Evolutionary conservation across 30 jellyfish, hydroid and myxozoan species (phyloP).

Genomic region (Turritopsis dohrnii): DNA sequence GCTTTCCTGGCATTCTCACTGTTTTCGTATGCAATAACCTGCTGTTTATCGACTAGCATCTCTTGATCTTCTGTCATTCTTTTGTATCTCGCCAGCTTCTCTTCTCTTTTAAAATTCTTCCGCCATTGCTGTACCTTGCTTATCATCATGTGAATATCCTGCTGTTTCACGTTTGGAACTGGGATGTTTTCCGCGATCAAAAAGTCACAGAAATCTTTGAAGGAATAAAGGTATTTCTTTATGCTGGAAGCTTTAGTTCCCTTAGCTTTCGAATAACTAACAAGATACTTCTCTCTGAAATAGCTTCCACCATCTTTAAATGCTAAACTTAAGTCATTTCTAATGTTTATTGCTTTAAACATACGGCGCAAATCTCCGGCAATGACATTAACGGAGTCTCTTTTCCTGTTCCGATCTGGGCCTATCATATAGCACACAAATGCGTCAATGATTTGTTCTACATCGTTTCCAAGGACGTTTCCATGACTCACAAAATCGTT

Average conservation of each 20-base stretch:
- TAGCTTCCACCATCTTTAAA: not conserved
- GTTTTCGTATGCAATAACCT: not conserved
- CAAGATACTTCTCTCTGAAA: not conserved
- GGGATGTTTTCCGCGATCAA: not conserved
- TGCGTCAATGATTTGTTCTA: not conserved
- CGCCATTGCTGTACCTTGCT: conserved; percentile 9
- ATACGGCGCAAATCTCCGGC: conserved; percentile 11
- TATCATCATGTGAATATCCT: not conserved
- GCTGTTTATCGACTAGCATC: conserved; percentile 1
- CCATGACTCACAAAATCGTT: not conserved
- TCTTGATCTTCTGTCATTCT: not conserved
- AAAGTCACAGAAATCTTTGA: not conserved
- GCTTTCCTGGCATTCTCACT: not conserved
- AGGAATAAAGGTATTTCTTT: not conserved
- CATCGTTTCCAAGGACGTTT: not conserved
- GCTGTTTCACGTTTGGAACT: not conserved
- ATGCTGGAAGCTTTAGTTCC: not conserved
- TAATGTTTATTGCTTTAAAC: not conserved
- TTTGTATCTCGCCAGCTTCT: not conserved
- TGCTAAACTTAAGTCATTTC: not conserved
- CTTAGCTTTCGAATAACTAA: not conserved
- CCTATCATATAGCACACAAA: conserved; percentile 6
- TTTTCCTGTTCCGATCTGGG: not conserved
- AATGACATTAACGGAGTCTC: not conserved
- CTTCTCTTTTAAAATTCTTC: conserved; percentile 6